Evolutionary conservation across 2,113 vertebrate genomes (phyloP), one percentile per base, ranked within the genome.

Genomic region (Macroglossus sobrinus): DNA sequence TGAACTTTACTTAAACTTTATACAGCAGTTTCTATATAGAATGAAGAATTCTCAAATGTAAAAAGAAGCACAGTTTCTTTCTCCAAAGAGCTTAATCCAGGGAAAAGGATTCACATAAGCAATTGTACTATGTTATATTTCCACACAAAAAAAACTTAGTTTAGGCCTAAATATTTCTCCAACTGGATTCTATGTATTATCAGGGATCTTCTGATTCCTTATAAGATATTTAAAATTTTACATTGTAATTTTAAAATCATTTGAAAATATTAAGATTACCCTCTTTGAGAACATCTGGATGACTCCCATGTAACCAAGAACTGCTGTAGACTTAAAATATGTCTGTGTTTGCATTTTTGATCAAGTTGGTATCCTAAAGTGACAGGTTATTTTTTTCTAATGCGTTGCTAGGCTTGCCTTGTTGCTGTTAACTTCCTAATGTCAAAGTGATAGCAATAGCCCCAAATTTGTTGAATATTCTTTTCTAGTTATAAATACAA

Each of bases 1-100:
- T 84, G 71, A 71, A 59, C 94, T 97, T 81, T 35, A 84, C 35
- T 81, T 57, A 94, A 28, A 43, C 28, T 47, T 93, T 71, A 30
- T n/a, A 86, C 16, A 90, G 43, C 38, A 87, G 21, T 91, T 72
- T 61, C 61, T 81, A 43, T 76, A 1, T 22, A 57, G 66, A 93
- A 91, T 40, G 15, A 82, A 86, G 26, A 45, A 79, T 92, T 74
- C 12, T n/a, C 74, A 89, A 81, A 68, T 96, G 24, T 10, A 33
- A n/a, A 79, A 81, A 57, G 69, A 33, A 43, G 13, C 7, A 4
- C 4, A 72, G 12, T 57, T 94, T 38, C 22, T 85, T 93, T 82
- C 33, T 63, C 80, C 33, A 55, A 35, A 47, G 26, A 38, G 35
- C 30, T 57, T 50, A 69, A 76, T 3, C 22, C 45, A 53, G 28